These are phyloP conservation scores for Axinella damicornis DNA, from an alignment of 37 sponge, comb jelly and placozoan genomes.

Conservation along the genomic window DNA sequence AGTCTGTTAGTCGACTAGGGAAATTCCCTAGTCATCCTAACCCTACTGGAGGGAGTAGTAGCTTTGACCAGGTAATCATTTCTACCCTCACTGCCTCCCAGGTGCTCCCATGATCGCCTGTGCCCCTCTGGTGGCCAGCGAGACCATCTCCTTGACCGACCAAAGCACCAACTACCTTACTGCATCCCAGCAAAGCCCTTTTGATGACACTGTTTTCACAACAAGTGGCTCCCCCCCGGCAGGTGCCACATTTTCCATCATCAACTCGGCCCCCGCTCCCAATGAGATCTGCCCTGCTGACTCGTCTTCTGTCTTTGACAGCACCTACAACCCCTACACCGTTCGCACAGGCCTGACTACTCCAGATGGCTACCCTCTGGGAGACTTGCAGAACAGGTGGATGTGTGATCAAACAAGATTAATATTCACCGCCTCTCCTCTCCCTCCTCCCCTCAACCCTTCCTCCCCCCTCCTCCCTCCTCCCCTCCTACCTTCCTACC, in stretches of 20 bases:
- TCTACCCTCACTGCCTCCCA: neutral
- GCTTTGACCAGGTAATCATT: too few species aligned
- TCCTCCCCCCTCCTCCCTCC: too few species aligned
- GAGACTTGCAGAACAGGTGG: constrained; percentile 21
- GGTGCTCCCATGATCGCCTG: constrained; percentile 40
- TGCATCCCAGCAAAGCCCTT: constrained; percentile 36
- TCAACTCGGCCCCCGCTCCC: neutral
- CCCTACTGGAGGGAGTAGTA: too few species aligned
- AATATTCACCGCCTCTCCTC: too few species aligned
- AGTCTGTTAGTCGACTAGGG: too few species aligned
- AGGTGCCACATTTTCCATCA: neutral
- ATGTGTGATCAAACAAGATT: too few species aligned
- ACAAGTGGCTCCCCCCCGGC: neutral
- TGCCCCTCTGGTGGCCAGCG: constrained; percentile 61
- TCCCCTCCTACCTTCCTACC: too few species aligned
- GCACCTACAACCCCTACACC: neutral
- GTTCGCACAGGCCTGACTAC: neutral
- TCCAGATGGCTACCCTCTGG: constrained; percentile 46
- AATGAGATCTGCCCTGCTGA: neutral
- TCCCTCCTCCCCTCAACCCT: too few species aligned
- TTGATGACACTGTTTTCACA: constrained; percentile 47
- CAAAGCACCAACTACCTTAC: neutral
- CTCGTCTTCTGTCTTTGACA: neutral
- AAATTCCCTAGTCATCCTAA: too few species aligned
- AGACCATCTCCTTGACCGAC: constrained; percentile 9